A percentile compares a stretch with the other conserved stretches of the same genome.
These are phyloP conservation scores for Bombus sibiricus DNA, from an alignment of 1,140 invertebrate species.

Conservation along the genomic window DNA sequence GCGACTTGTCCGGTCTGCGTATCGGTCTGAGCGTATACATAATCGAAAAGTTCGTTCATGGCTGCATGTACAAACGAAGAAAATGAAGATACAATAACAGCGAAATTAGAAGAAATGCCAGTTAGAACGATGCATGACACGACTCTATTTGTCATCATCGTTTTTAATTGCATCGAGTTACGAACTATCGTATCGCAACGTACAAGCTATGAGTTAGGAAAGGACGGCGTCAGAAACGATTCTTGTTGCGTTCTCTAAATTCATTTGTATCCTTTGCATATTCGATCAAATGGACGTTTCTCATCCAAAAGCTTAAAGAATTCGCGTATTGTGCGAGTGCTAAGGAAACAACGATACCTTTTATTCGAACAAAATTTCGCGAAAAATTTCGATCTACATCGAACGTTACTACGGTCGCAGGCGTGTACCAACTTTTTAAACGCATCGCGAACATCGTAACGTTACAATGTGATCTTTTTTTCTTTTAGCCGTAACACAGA, in stretches of 20 bases:
- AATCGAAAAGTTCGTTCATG: background rate
- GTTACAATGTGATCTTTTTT: background rate
- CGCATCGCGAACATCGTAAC: background rate
- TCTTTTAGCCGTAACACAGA: background rate
- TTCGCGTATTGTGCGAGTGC: background rate
- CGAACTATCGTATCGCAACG: conserved; percentile 11
- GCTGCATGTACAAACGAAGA: background rate
- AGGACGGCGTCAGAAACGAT: conserved; percentile 48
- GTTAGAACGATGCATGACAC: background rate
- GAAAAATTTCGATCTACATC: background rate
- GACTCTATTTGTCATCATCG: background rate
- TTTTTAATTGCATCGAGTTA: background rate
- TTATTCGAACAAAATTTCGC: background rate
- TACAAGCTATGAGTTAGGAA: conserved; percentile 23
- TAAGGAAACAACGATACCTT: background rate
- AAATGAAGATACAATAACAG: background rate
- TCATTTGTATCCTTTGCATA: conserved; percentile 1
- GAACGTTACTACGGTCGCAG: background rate
- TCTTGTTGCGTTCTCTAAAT: conserved; percentile 14
- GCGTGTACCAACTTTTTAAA: background rate
- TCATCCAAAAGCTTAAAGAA: background rate
- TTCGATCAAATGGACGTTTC: background rate
- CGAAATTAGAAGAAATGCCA: background rate
- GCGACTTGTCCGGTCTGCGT: background rate
- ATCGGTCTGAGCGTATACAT: background rate